Evolutionary conservation across 2,888 invertebrate species (phyloP).

Genomic region (Sturmia bella): DNA sequence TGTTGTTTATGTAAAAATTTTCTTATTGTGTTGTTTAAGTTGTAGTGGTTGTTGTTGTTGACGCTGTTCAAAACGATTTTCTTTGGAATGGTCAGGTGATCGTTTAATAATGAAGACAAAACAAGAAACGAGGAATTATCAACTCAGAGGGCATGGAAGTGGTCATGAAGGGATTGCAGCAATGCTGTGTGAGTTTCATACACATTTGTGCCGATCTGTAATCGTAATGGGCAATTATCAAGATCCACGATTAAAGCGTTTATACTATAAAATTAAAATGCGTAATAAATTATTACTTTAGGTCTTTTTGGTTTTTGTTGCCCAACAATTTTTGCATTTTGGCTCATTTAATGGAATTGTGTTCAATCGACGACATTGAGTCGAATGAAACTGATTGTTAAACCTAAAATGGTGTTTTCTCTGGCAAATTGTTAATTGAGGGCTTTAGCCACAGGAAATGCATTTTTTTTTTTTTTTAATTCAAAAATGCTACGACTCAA

Average conservation of each 20-base stretch:
- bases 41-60: conserved; percentile 28
- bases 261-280: conserved; percentile 23
- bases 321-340: conserved; percentile 42
- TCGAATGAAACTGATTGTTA: conserved; percentile 45
- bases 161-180: not conserved
- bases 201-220: conserved; percentile 17
- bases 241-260: conserved; percentile 49
- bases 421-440: too few relatives aligned
- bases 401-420: too few relatives aligned
- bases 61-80: conserved; percentile 32
- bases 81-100: conserved; percentile 52
- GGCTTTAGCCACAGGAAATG: too few relatives aligned
- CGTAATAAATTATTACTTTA: conserved; percentile 27
- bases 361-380: conserved; percentile 24
- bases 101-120: conserved; percentile 41
- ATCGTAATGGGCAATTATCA: conserved; percentile 26
- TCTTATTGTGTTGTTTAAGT: conserved; percentile 12
- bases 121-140: conserved; percentile 23
- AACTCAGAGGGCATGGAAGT: conserved; percentile 19
- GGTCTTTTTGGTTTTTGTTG: conserved; percentile 3
- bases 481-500: too few relatives aligned
- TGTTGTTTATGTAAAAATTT: conserved; percentile 26
- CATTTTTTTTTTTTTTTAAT: too few relatives aligned
- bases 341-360: conserved; percentile 52
- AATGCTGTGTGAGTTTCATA: not conserved